Conservation (phyloP, 2,113 vertebrate species). For the Plecturocebus donacophilus region DNA sequence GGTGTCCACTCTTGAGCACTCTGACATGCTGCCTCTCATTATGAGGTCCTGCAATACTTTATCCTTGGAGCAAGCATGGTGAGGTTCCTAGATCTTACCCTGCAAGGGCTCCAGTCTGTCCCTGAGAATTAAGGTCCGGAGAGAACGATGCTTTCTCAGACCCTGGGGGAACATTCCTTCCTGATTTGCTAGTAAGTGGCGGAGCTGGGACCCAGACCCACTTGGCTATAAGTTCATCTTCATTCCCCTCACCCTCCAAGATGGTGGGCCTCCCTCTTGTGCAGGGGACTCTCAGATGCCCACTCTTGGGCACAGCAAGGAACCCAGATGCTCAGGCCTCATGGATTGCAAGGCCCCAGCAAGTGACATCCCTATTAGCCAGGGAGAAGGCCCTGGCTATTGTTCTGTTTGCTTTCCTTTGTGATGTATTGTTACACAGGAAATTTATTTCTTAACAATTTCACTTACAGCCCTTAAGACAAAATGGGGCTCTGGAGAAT, state of each 20-base stretch:
- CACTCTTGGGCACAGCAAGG: fast-evolving
- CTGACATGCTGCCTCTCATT: fast-evolving
- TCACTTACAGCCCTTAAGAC: conserved; percentile 52
- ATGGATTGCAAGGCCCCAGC: not conserved
- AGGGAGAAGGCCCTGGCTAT: not conserved
- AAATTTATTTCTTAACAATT: conserved; percentile 64
- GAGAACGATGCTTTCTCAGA: not conserved
- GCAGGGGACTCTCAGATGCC: not conserved
- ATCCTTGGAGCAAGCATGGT: not conserved
- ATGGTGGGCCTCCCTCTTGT: fast-evolving
- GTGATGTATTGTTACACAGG: conserved; percentile 29
- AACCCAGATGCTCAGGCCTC: not conserved
- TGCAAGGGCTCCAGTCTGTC: not conserved
- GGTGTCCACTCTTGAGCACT: fast-evolving
- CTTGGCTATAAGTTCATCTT: not conserved
- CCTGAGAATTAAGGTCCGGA: not conserved
- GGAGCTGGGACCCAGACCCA: not conserved
- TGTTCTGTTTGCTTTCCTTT: conserved; percentile 27
- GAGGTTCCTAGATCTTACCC: not conserved
- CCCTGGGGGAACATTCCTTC: not conserved
- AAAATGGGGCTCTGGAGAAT: conserved; percentile 46
- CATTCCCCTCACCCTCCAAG: not conserved
- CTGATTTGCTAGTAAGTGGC: not conserved
- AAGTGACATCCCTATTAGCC: not conserved
- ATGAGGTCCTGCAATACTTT: not conserved